Percentiles rank a stretch among this genome's conserved stretches.
Evolutionary conservation across 1,140 invertebrate species (phyloP).

Genomic region (Drosophila obscura): DNA sequence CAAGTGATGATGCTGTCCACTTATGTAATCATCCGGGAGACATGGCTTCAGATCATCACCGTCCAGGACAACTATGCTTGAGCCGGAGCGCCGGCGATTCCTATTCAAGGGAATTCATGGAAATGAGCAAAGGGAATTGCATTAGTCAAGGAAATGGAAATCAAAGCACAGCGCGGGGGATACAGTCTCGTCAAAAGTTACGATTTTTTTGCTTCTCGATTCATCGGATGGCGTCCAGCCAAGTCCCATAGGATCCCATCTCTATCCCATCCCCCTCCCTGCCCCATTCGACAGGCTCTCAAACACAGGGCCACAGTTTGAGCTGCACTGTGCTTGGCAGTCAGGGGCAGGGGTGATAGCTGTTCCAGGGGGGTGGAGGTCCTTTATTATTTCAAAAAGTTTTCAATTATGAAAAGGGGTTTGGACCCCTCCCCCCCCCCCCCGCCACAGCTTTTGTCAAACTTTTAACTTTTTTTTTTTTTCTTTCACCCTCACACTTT

Average conservation of each 20-base stretch:
- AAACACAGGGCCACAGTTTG: slow-evolving; percentile 33
- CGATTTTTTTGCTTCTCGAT: too few species aligned
- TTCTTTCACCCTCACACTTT: background rate
- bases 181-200: too few species aligned
- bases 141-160: background rate
- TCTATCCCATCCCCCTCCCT: too few species aligned
- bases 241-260: too few species aligned
- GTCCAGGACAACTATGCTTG: slow-evolving; percentile 88
- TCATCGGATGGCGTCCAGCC: too few species aligned
- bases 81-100: slow-evolving; percentile 88
- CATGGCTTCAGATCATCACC: slow-evolving; percentile 85
- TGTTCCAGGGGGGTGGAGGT: slow-evolving; percentile 1
- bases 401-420: slow-evolving; percentile 8
- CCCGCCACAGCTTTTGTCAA: too few species aligned
- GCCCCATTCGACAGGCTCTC: slow-evolving; percentile 4
- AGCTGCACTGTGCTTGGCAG: slow-evolving; percentile 1
- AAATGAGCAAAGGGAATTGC: background rate
- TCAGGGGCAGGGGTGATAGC: background rate
- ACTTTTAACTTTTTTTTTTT: background rate
- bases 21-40: slow-evolving; percentile 84
- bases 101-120: slow-evolving; percentile 77
- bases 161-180: background rate
- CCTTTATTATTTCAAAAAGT: slow-evolving; percentile 54
- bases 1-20: slow-evolving; percentile 66
- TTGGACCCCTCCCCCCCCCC: background rate